Percentiles rank a stretch among this genome's conserved stretches.
Evolutionary conservation across 2,797 vertebrate genomes (phyloP).

Genomic region (Acanthis flammea): DNA sequence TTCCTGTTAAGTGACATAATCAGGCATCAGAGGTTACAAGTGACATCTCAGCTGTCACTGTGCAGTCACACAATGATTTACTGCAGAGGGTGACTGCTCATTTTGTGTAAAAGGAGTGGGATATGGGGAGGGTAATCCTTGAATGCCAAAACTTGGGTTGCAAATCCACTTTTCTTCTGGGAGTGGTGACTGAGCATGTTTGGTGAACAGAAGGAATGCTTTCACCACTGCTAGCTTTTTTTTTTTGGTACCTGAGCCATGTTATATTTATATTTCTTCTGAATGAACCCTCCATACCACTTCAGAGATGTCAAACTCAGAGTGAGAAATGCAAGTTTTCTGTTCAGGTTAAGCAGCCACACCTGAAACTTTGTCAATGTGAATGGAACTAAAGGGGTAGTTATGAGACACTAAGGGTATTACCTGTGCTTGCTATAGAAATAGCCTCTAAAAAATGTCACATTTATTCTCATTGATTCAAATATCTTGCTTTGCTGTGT

Average conservation of each 20-base stretch:
- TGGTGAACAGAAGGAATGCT: neutral
- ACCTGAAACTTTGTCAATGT: neutral
- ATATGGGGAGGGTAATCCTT: rapidly evolving
- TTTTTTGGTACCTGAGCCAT: neutral
- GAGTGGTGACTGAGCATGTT: neutral
- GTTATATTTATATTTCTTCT: neutral
- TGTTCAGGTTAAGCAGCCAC: neutral
- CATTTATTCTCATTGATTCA: neutral
- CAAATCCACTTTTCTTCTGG: neutral
- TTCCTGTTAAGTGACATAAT: neutral
- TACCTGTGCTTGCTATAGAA: neutral
- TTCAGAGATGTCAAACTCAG: neutral
- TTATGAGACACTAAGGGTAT: rapidly evolving
- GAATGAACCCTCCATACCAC: neutral
- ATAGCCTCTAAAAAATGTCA: neutral
- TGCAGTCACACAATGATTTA: neutral
- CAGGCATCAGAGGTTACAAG: neutral
- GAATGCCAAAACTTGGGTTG: neutral
- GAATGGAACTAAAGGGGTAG: neutral
- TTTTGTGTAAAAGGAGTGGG: neutral
- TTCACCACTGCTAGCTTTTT: neutral
- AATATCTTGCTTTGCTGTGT: neutral
- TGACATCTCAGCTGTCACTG: neutral
- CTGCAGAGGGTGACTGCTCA: neutral
- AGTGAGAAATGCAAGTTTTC: neutral